phyloP scores from a whole-genome alignment of 2,797 vertebrate species.

The Euphonia xanthogaster region DNA sequence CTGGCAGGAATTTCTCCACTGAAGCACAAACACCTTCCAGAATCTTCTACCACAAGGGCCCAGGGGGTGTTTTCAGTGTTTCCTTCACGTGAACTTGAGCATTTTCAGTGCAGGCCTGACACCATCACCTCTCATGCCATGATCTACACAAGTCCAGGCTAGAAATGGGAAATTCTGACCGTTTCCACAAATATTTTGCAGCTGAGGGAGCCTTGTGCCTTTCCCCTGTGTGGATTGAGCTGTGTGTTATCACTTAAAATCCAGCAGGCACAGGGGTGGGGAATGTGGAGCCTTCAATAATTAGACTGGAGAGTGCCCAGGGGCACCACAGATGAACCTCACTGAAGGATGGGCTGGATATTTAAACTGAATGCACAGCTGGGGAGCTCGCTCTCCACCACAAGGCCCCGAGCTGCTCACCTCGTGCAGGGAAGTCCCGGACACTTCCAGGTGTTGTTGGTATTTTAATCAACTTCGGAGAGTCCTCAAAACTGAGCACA shows the following conservation, averaged over 20 bases:
- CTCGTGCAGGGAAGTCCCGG: neutral
- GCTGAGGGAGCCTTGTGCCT: neutral
- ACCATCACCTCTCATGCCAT: neutral
- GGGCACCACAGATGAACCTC: conserved; percentile 22
- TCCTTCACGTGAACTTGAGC: neutral
- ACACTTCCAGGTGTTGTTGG: neutral
- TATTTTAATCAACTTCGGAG: neutral
- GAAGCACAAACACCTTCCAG: neutral
- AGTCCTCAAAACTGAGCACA: neutral
- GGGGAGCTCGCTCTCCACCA: neutral
- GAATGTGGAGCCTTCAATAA: neutral
- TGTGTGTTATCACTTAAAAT: neutral
- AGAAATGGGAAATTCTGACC: neutral
- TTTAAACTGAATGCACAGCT: conserved; percentile 14
- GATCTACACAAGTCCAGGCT: neutral
- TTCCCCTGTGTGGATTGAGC: neutral
- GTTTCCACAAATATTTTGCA: neutral
- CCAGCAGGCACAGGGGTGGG: neutral
- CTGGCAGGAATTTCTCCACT: neutral
- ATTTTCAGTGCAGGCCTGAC: neutral
- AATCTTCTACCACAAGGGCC: neutral
- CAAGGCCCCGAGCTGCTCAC: neutral
- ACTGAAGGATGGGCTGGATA: conserved; percentile 17
- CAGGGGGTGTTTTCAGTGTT: neutral
- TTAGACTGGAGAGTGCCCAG: neutral